Evolutionary conservation across 1,140 invertebrate genomes (phyloP), one percentile per base, ranked within the genome.

Genomic region (Ips nitidus): DNA sequence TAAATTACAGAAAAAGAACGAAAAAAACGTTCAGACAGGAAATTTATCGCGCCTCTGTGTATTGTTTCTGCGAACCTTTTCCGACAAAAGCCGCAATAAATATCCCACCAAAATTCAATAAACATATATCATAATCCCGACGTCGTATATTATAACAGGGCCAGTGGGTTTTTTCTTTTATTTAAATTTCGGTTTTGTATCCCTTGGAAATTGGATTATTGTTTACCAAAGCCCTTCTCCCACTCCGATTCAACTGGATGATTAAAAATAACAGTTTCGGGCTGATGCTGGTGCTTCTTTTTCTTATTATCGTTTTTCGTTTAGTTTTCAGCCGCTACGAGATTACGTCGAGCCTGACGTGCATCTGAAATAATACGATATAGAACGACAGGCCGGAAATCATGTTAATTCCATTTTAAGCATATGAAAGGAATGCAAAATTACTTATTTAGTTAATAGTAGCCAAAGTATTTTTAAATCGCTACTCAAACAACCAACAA

Each of bases 121-220:
- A 66, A 66, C 38, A 66, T 66, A 58, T 58, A 66, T 66, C 64
- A 66, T 58, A 58, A 52, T 41, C 38, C 7, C n/a, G 43, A 6
- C 43, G 22, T 22, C 64, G 52, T 66, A 66, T 50, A 66, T 66
- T 55, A 66, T 36, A 22, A 58, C 42, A 56, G 37, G 36, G 43
- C 8, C n/a, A 5, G 4, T 47, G n/a, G 4, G 45, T 47, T 57
- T 66, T 66, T 66, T 41, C 55, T 66, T 58, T 57, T 47, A 66
- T 66, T 66, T 50, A 57, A 66, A 66, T 66, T 58, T 66, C 64
- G 8, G 8, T 55, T 66, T 66, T 40, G 58, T 66, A 58, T 58
- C 64, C 64, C 2, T 41, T 38, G 52, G 41, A 66, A 66, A 66
- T 66, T 66, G 64, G 64, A 52, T 66, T 66, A 65, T 56, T 65